Conservation (phyloP, 2,888 invertebrate genomes). For the Papilio protenor region DNA sequence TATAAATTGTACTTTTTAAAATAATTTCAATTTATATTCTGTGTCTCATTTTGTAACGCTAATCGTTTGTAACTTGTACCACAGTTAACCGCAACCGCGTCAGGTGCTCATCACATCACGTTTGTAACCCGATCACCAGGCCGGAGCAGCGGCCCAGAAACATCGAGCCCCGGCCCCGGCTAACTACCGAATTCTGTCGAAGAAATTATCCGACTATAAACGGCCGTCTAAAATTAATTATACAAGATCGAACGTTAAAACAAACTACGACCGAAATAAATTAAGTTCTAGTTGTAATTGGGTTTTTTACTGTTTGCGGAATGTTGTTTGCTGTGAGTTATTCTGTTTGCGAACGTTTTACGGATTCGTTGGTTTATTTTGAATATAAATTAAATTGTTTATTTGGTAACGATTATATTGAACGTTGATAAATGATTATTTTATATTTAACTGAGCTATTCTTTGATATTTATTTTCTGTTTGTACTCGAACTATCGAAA, state of each 20-base stretch:
- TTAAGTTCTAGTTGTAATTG: conserved; percentile 34
- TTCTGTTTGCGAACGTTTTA: conserved; percentile 28
- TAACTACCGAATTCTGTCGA: conserved; percentile 49
- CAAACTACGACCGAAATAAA: conserved; percentile 31
- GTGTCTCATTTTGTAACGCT: no score
- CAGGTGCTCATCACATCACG: conserved; percentile 50
- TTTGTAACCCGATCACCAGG: conserved; percentile 52
- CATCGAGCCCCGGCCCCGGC: conserved; percentile 40
- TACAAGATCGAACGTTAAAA: conserved; percentile 35
- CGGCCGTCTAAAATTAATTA: conserved; percentile 41
- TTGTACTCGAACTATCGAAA: no score
- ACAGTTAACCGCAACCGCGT: conserved; percentile 45
- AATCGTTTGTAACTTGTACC: conserved; percentile 13
- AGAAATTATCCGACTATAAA: conserved; percentile 41
- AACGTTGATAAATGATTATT: neutral
- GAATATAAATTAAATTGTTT: conserved; percentile 7
- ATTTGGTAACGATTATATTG: neutral
- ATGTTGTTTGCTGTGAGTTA: conserved; percentile 32
- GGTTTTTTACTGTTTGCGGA: conserved; percentile 34
- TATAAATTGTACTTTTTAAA: no score
- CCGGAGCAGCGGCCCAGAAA: conserved; percentile 43
- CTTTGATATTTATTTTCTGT: no score
- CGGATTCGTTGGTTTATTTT: conserved; percentile 19
- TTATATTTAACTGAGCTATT: neutral
- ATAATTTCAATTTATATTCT: neutral